A percentile compares a stretch with the other conserved stretches of the same genome.
phyloP scores from a whole-genome alignment of 2,888 invertebrate genomes.

The Pasiphila rectangulata region DNA sequence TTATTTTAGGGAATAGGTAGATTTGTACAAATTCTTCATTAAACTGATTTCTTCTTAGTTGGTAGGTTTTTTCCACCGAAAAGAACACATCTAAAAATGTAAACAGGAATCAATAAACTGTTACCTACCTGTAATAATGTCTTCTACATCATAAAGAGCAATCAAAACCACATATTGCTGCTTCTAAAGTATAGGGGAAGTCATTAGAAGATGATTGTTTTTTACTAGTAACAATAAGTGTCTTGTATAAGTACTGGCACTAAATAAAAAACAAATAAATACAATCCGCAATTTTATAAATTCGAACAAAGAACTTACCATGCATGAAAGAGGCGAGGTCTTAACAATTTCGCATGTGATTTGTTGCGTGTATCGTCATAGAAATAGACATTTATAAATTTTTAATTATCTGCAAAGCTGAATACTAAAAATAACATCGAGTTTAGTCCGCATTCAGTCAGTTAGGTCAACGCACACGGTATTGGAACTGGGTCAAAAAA shows the following conservation, averaged over 20 bases:
- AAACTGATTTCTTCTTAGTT: background rate
- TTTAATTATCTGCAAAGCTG: conserved; percentile 78
- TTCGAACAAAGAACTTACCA: conserved; percentile 72
- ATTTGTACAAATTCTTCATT: conserved; percentile 1
- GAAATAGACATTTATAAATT: conserved; percentile 72
- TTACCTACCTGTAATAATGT: too few species aligned
- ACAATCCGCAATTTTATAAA: conserved; percentile 31
- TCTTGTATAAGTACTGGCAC: background rate
- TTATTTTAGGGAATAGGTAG: conserved; percentile 10
- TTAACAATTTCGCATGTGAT: conserved; percentile 44
- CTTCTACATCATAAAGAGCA: too few species aligned
- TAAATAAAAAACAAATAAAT: conserved; percentile 1
- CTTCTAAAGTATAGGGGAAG: too few species aligned
- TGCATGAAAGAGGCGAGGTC: conserved; percentile 46
- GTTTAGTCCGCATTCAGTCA: conserved; percentile 69
- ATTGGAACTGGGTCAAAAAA: conserved; percentile 76
- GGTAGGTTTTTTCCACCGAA: conserved; percentile 26
- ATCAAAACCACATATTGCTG: too few species aligned
- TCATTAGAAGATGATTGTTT: background rate
- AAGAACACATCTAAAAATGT: conserved; percentile 23
- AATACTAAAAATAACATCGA: conserved; percentile 77
- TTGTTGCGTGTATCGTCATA: conserved; percentile 50
- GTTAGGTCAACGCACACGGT: conserved; percentile 77
- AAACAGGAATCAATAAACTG: too few species aligned
- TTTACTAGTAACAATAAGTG: too few species aligned